Conservation (phyloP, 2,113 vertebrate genomes). For the Crotalus viridis region DNA sequence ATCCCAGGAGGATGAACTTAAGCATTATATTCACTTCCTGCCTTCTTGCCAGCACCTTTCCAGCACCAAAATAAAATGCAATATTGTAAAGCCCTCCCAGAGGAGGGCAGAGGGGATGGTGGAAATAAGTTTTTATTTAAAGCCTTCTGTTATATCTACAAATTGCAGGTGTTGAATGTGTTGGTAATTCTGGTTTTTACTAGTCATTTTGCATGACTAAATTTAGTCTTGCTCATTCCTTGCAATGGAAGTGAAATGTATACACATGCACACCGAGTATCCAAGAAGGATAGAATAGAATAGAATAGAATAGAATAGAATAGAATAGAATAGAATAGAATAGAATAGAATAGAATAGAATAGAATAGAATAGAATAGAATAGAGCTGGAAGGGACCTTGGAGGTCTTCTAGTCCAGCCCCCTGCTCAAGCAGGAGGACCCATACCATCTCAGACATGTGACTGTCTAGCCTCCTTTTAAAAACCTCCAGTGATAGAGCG, state of each 20-base stretch:
- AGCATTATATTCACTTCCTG: neutral
- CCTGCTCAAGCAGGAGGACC: too few relatives aligned
- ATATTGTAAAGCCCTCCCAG: neutral
- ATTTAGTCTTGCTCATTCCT: neutral
- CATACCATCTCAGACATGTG: too few relatives aligned
- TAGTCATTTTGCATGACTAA: neutral
- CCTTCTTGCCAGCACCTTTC: neutral
- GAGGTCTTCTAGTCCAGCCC: too few relatives aligned
- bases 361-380: too few relatives aligned
- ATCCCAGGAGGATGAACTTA: neutral
- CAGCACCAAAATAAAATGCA: neutral
- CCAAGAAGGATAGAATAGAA: neutral
- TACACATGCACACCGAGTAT: neutral
- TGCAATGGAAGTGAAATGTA: neutral
- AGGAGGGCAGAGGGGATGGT: neutral
- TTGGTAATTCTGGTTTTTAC: neutral
- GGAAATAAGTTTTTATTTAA: neutral
- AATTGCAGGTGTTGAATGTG: neutral
- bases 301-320: too few relatives aligned
- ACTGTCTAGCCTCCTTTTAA: too few relatives aligned
- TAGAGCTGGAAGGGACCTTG: too few relatives aligned
- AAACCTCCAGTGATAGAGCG: too few relatives aligned
- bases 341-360: too few relatives aligned
- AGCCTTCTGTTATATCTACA: neutral
- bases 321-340: too few relatives aligned